Base-by-base conservation (phyloP, 1,140 invertebrate genomes). In the Trigoniulus corallinus region DNA sequence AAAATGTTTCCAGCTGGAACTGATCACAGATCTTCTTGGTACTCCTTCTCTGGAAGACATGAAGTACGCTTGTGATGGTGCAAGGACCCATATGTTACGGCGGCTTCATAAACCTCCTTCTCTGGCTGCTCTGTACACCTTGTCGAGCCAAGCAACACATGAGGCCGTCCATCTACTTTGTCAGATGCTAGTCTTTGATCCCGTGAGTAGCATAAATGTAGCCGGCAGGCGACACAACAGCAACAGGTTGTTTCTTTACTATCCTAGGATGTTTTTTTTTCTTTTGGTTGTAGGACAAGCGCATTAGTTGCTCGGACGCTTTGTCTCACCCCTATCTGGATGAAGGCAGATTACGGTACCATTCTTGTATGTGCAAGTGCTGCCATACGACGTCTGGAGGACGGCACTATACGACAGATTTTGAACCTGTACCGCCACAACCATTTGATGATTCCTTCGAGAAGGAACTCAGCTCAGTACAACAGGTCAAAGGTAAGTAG, bases 281-380 rank as follows among this genome's bases (percentile, higher is more conserved):
- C 42, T 10, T 44, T 44, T 44, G 18, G 42, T 44, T 44, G 42
- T 44, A 91, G 84, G 84, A 89, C 59, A 94, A 95, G 69, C 76
- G 94, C 62, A 92, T 97, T 63, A 84, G 81, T 4, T 89, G 96
- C 43, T 80, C 85, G 34, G 86, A 96, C 65, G 94, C 95, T 3
- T 72, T 98, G 55, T 82, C 84, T 52, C 93, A 97, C 74, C 88
- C 91, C 13, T 98, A 97, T 70, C 74, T 98, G 51, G 92, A 97
- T 62, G 95, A 98, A 68, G 95, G 95, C 45, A 76, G 95, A 57
- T 75, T 98, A 55, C 78, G 95, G 59, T 98, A 97, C 71, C 95
- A 99, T 71, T 98, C 94, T 40, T 98, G 95, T 67, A 99, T 99
- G 95, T 99, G 95, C 73, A 85, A 84, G 61, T 99, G 95, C 67